Evolutionary conservation across 1,140 invertebrate genomes (phyloP).

Genomic region (Oryzaephilus surinamensis): DNA sequence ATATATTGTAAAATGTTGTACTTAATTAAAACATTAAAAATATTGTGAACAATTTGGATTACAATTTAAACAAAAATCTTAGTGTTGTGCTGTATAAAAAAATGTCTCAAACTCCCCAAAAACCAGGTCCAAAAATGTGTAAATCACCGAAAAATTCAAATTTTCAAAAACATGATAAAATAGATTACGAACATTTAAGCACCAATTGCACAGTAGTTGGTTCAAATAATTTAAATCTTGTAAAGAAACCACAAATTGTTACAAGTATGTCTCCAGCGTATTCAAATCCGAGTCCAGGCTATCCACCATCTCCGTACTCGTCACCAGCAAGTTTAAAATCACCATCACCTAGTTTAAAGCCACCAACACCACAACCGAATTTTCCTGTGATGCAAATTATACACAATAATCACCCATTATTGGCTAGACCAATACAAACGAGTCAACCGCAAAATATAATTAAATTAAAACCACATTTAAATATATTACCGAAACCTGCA

Average conservation of each 20-base stretch:
- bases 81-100: slow-evolving; percentile 20
- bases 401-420: slow-evolving; percentile 26
- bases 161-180: slow-evolving; percentile 19
- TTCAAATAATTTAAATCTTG: slow-evolving; percentile 34
- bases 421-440: slow-evolving; percentile 25
- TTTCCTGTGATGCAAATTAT: slow-evolving; percentile 35
- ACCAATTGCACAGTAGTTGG: slow-evolving; percentile 35
- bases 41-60: slow-evolving; percentile 8
- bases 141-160: slow-evolving; percentile 34
- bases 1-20: slow-evolving; percentile 7
- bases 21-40: too few species aligned
- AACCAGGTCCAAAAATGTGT: slow-evolving; percentile 34
- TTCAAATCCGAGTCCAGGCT: slow-evolving; percentile 29
- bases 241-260: slow-evolving; percentile 33
- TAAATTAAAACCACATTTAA: slow-evolving; percentile 34
- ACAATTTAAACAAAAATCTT: too few species aligned
- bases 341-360: slow-evolving; percentile 30
- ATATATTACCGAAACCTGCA: slow-evolving; percentile 35
- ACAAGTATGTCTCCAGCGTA: slow-evolving; percentile 32
- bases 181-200: slow-evolving; percentile 33
- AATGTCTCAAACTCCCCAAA: slow-evolving; percentile 34
- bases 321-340: slow-evolving; percentile 33
- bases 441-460: slow-evolving; percentile 22
- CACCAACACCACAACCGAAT: slow-evolving; percentile 29
- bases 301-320: slow-evolving; percentile 31